Evolutionary conservation across 2,113 vertebrate species (phyloP).

Genomic region (Ibidorhyncha struthersii): DNA sequence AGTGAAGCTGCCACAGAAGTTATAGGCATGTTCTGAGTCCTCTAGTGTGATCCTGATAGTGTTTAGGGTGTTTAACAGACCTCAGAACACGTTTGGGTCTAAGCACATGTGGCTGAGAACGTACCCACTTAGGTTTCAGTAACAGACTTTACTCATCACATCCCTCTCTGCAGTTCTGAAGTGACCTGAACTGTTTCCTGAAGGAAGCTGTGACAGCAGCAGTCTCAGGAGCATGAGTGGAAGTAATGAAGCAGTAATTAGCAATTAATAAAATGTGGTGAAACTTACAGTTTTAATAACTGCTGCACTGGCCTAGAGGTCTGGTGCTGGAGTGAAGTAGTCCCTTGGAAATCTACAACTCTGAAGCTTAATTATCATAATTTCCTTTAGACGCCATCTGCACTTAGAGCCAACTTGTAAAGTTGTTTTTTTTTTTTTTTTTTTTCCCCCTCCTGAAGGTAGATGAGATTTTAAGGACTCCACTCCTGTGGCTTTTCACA

Average conservation of each 20-base stretch:
- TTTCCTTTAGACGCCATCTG: conserved; percentile 65
- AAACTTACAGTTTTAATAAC: not conserved
- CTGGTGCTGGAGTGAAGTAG: conserved; percentile 19
- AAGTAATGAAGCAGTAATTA: conserved; percentile 55
- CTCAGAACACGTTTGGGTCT: not conserved
- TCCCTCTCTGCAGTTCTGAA: not conserved
- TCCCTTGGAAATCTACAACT: conserved; percentile 56
- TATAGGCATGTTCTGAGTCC: not conserved
- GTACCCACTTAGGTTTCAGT: not conserved
- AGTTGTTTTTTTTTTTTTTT: not conserved
- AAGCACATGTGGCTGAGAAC: not conserved
- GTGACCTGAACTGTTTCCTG: not conserved
- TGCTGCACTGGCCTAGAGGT: not conserved
- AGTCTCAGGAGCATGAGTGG: not conserved
- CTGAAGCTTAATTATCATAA: conserved; percentile 57
- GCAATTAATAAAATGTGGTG: conserved; percentile 39
- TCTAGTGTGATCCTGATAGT: rapidly evolving
- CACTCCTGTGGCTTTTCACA: not conserved
- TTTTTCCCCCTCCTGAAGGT: not conserved
- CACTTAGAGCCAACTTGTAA: conserved; percentile 5
- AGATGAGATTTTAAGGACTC: not conserved
- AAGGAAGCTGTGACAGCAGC: not conserved
- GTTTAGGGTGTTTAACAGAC: not conserved
- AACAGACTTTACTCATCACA: not conserved
- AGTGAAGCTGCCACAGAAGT: not conserved